These are phyloP conservation scores for Heliocidaris tuberculata DNA, from an alignment of 35 echinoderm and acorn worm species.

Conservation along the genomic window DNA sequence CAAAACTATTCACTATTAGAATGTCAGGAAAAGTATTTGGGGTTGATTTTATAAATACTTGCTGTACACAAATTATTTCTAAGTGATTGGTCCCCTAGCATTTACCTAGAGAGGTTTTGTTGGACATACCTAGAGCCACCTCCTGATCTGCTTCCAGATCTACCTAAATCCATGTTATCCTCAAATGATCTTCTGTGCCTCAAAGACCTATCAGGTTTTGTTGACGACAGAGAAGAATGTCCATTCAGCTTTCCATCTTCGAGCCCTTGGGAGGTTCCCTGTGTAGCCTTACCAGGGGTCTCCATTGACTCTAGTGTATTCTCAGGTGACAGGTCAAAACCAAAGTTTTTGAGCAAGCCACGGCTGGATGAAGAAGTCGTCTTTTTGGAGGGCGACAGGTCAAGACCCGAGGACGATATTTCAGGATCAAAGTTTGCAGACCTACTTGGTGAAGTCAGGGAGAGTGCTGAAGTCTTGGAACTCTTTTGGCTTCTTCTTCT, in stretches of 20 bases:
- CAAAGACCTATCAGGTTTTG: background rate
- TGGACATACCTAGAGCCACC: background rate
- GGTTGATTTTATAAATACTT: too few relatives aligned
- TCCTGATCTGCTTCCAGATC: background rate
- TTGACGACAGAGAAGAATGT: background rate
- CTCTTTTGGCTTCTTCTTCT: constrained; percentile 25
- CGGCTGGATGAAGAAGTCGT: constrained; percentile 29
- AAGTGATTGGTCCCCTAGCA: too few relatives aligned
- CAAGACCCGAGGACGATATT: background rate
- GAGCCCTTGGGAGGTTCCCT: background rate
- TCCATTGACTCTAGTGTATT: background rate
- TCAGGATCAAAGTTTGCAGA: background rate
- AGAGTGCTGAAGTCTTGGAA: background rate
- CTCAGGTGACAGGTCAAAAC: constrained; percentile 38
- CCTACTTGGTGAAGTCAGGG: background rate
- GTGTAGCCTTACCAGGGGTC: background rate
- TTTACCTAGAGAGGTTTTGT: too few relatives aligned
- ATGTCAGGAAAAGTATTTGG: too few relatives aligned
- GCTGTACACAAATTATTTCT: too few relatives aligned
- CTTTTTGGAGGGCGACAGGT: constrained; percentile 31
- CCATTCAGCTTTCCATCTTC: background rate
- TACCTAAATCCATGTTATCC: background rate
- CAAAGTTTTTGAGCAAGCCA: constrained; percentile 44
- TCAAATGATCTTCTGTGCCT: constrained; percentile 30
- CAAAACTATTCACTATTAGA: too few relatives aligned